Conservation (phyloP, 1,140 invertebrate genomes). For the Drosophila neocordata region DNA sequence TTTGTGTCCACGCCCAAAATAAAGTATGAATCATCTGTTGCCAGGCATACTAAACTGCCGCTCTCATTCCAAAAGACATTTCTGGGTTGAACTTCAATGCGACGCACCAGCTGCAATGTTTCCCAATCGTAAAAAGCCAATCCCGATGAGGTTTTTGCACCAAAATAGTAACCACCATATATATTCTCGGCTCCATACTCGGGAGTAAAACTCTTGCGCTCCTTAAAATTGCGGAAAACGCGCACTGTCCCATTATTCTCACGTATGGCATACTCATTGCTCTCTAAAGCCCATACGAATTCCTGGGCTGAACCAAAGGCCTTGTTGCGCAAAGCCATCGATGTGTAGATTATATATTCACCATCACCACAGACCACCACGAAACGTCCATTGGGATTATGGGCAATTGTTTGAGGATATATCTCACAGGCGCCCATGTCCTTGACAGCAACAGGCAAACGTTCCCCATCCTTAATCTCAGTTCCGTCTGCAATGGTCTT, state of each 20-base stretch:
- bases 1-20: slow-evolving; percentile 95
- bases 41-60: slow-evolving; percentile 96
- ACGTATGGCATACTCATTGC: slow-evolving; percentile 96
- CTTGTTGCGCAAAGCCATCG: slow-evolving; percentile 99
- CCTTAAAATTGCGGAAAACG: slow-evolving; percentile 99
- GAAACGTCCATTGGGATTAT: slow-evolving; percentile 99
- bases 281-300: slow-evolving; percentile 99
- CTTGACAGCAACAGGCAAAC: slow-evolving; percentile 96
- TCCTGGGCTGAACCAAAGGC: slow-evolving; percentile 99
- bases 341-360: slow-evolving; percentile 99
- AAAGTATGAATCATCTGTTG: slow-evolving; percentile 98
- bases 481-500: slow-evolving; percentile 83
- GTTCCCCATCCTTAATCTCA: slow-evolving; percentile 95
- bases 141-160: slow-evolving; percentile 96
- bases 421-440: slow-evolving; percentile 99
- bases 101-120: slow-evolving; percentile 93
- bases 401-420: slow-evolving; percentile 98
- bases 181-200: slow-evolving; percentile 98
- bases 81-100: slow-evolving; percentile 84
- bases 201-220: slow-evolving; percentile 96
- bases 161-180: slow-evolving; percentile 97
- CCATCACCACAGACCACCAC: slow-evolving; percentile 99
- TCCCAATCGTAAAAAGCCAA: slow-evolving; percentile 99
- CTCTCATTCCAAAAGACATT: slow-evolving; percentile 98
- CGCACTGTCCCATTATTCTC: slow-evolving; percentile 96